A percentile compares a stretch with the other conserved stretches of the same genome.
phyloP scores from a whole-genome alignment of 2,113 vertebrate genomes.

The Megaceryle maxima region DNA sequence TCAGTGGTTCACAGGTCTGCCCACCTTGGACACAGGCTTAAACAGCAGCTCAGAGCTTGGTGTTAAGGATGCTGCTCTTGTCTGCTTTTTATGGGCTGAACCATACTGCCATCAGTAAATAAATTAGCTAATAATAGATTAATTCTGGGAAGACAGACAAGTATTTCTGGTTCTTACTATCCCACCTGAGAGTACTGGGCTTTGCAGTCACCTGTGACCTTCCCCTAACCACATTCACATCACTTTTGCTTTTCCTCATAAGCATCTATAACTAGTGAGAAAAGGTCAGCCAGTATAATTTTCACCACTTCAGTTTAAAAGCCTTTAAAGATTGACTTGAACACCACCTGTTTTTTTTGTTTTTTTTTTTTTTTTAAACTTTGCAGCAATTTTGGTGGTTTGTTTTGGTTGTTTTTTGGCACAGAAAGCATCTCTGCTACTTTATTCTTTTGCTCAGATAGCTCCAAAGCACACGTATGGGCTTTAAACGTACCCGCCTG shows the following conservation, averaged over 20 bases:
- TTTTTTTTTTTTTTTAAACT: not conserved
- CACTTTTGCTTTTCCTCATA: not conserved
- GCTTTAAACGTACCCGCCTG: not conserved
- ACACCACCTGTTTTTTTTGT: fast-evolving
- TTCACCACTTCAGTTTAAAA: not conserved
- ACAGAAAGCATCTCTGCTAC: fast-evolving
- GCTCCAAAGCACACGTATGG: not conserved
- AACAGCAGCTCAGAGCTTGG: fast-evolving
- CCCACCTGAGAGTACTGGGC: not conserved
- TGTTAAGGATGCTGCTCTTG: not conserved
- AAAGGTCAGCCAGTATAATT: not conserved
- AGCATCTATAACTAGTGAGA: not conserved
- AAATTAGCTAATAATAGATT: not conserved
- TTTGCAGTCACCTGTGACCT: not conserved
- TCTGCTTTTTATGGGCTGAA: not conserved
- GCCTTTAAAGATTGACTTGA: not conserved
- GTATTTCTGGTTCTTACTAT: not conserved
- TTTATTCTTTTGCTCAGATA: not conserved
- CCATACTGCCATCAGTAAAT: not conserved
- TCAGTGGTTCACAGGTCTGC: fast-evolving
- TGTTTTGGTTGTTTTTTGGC: not conserved
- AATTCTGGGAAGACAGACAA: not conserved
- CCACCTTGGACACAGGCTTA: not conserved
- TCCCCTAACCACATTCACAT: not conserved
- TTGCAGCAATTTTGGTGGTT: not conserved